Evolutionary conservation across 2,113 vertebrate species (phyloP).

Genomic region (Amblyornis subalaris): DNA sequence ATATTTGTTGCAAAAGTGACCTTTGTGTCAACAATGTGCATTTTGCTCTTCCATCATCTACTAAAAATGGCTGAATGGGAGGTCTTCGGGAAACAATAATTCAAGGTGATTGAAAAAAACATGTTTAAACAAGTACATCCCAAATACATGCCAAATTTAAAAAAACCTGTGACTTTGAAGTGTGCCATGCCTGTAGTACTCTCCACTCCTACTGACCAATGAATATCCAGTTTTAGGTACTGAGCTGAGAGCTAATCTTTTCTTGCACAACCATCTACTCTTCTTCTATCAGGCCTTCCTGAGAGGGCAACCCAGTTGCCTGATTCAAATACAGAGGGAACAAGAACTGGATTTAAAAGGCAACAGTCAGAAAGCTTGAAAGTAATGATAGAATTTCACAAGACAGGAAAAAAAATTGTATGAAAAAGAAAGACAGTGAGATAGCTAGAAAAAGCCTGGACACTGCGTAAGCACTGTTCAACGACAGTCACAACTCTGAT

Average conservation of each 20-base stretch:
- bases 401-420: not conserved
- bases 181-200: not conserved
- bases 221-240: not conserved
- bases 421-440: not conserved
- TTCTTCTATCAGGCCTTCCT: not conserved
- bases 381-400: not conserved
- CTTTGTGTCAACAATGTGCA: not conserved
- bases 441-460: not conserved
- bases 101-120: not conserved
- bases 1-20: not conserved
- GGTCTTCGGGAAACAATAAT: not conserved
- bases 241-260: not conserved
- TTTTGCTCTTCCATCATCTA: not conserved
- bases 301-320: not conserved
- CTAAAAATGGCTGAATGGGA: not conserved
- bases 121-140: not conserved
- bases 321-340: not conserved
- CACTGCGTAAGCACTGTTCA: not conserved
- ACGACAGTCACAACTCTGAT: not conserved
- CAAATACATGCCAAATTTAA: not conserved
- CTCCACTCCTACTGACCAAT: not conserved
- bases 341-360: not conserved
- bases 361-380: not conserved
- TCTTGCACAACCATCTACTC: not conserved
- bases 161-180: not conserved